Conservation (phyloP, 2,113 vertebrate genomes). For the Nesogale talazaci region DNA sequence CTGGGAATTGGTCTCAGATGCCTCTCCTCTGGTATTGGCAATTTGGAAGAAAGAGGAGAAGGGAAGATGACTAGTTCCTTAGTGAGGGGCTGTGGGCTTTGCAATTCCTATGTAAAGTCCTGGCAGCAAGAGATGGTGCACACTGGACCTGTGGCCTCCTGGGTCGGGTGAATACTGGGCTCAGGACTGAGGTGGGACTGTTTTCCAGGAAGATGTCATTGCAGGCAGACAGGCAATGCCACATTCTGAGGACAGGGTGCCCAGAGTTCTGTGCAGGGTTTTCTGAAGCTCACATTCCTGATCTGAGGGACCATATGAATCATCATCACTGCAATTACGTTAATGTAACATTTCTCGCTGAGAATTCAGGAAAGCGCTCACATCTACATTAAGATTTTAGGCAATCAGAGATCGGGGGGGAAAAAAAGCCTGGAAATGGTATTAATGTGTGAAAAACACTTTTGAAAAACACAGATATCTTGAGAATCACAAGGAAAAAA, state of each 20-base stretch:
- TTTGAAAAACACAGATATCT: constrained; percentile 22
- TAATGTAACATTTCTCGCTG: constrained; percentile 53
- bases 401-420: constrained; percentile 16
- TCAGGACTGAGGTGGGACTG: background rate
- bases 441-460: constrained; percentile 55
- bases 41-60: background rate
- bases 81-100: background rate
- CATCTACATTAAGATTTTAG: constrained; percentile 57
- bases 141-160: background rate
- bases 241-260: background rate
- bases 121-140: background rate
- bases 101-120: background rate
- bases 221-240: background rate
- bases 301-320: background rate
- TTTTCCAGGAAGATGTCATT: no score
- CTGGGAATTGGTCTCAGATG: background rate
- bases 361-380: constrained; percentile 26
- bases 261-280: background rate
- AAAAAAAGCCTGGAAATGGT: constrained; percentile 39
- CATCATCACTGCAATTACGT: background rate
- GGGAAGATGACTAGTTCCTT: background rate
- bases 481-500: constrained; percentile 27
- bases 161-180: background rate
- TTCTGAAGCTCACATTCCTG: background rate
- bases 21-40: background rate